These are phyloP conservation scores for Lepidocyrtinus sp. DNA, from an alignment of 2,888 invertebrate species.

Conservation along the genomic window DNA sequence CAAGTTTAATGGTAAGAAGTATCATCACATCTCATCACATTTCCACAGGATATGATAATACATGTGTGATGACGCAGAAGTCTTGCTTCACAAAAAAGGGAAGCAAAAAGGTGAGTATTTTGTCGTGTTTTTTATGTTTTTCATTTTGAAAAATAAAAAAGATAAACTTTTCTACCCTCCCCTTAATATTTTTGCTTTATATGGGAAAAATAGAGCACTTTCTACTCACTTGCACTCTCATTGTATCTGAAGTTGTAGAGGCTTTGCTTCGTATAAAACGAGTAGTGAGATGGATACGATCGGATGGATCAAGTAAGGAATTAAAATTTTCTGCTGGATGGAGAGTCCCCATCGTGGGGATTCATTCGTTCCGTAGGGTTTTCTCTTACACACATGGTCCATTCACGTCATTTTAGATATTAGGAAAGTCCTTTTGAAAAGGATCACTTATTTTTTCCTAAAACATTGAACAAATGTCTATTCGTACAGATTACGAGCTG, in stretches of 20 bases:
- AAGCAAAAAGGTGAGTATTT: neutral
- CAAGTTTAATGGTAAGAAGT: constrained; percentile 49
- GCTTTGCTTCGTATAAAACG: neutral
- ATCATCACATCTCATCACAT: constrained; percentile 61
- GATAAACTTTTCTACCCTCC: neutral
- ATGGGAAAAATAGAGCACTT: neutral
- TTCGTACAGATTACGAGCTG: neutral
- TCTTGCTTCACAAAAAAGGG: too few species aligned
- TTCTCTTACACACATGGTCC: constrained; percentile 40
- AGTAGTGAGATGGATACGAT: constrained; percentile 5
- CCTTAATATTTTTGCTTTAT: neutral
- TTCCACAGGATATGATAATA: constrained; percentile 57
- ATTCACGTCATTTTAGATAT: constrained; percentile 38
- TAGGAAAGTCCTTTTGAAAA: constrained; percentile 7
- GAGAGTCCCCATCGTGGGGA: neutral
- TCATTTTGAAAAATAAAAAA: neutral
- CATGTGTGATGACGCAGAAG: constrained; percentile 20
- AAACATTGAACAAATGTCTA: neutral
- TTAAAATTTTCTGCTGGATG: neutral
- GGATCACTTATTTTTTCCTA: neutral
- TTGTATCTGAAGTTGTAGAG: too few species aligned
- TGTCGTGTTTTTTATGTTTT: constrained; percentile 9
- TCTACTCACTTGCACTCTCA: neutral
- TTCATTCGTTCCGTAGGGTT: neutral
- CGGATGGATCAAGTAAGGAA: constrained; percentile 16